Evolutionary conservation across 2,888 invertebrate species (phyloP).

Genomic region (Ectemnius lituratus): DNA sequence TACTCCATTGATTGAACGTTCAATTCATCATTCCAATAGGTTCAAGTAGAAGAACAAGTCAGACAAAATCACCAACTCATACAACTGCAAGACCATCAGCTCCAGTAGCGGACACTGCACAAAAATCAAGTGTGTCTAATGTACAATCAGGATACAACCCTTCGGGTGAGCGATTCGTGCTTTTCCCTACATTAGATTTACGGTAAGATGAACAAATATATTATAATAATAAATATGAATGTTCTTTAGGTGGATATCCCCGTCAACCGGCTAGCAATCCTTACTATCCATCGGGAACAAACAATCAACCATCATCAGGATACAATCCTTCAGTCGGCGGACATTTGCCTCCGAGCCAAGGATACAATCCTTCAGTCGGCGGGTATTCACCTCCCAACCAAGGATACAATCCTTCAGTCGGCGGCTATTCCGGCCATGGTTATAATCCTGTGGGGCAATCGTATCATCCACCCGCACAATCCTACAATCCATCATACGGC

Average conservation of each 20-base stretch:
- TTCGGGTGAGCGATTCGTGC: constrained; percentile 34
- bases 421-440: constrained; percentile 33
- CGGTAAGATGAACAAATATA: neutral
- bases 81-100: constrained; percentile 68
- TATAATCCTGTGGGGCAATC: constrained; percentile 27
- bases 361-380: constrained; percentile 60
- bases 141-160: constrained; percentile 69
- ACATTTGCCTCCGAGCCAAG: neutral
- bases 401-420: constrained; percentile 24
- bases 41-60: no score
- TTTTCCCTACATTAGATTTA: neutral
- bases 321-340: neutral
- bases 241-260: constrained; percentile 61
- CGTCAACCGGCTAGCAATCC: constrained; percentile 59
- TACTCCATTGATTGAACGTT: no score
- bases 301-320: constrained; percentile 22
- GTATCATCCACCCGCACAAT: constrained; percentile 22
- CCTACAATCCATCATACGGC: constrained; percentile 54
- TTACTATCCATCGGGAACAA: constrained; percentile 31
- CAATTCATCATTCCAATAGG: no score
- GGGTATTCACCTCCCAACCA: constrained; percentile 33
- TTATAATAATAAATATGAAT: constrained; percentile 8
- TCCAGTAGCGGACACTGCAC: constrained; percentile 64
- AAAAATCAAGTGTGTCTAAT: constrained; percentile 71
- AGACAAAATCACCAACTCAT: neutral